A percentile compares a stretch with the other conserved stretches of the same genome.
These are phyloP conservation scores for Pterocles gutturalis DNA, from an alignment of 2,113 vertebrate species.

Conservation along the genomic window DNA sequence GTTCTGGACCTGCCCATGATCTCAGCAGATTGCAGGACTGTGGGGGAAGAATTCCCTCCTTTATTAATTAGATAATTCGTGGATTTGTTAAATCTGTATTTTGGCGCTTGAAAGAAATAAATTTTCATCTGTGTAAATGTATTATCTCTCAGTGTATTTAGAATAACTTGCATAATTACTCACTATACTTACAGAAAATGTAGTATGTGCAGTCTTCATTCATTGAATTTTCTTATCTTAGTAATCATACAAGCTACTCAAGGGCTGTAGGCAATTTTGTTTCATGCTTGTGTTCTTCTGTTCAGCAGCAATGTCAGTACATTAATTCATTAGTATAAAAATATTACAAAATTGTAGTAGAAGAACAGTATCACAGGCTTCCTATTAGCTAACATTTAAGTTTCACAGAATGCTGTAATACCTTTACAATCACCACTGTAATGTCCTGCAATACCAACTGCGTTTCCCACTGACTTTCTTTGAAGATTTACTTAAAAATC, in stretches of 20 bases:
- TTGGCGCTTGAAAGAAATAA: not conserved
- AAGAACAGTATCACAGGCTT: rapidly evolving
- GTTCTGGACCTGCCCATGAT: not conserved
- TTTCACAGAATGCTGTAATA: not conserved
- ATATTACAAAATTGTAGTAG: not conserved
- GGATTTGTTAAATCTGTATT: not conserved
- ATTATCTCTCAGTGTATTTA: not conserved
- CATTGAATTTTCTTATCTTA: not conserved
- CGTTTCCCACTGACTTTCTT: not conserved
- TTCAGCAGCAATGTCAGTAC: not conserved
- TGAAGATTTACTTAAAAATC: not conserved
- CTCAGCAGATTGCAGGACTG: not conserved
- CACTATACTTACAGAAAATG: not conserved
- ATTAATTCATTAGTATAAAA: not conserved
- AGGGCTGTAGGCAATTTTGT: not conserved
- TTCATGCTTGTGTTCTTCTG: not conserved
- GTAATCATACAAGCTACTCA: not conserved
- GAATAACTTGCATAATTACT: not conserved
- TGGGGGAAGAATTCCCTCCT: not conserved
- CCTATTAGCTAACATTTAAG: not conserved
- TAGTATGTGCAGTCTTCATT: not conserved
- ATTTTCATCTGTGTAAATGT: not conserved
- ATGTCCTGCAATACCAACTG: not conserved
- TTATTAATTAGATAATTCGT: not conserved
- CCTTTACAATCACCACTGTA: not conserved